Percentiles rank a stretch among this genome's conserved stretches.
phyloP scores from a whole-genome alignment of 2,113 vertebrate genomes.

The Lonchura striata region DNA sequence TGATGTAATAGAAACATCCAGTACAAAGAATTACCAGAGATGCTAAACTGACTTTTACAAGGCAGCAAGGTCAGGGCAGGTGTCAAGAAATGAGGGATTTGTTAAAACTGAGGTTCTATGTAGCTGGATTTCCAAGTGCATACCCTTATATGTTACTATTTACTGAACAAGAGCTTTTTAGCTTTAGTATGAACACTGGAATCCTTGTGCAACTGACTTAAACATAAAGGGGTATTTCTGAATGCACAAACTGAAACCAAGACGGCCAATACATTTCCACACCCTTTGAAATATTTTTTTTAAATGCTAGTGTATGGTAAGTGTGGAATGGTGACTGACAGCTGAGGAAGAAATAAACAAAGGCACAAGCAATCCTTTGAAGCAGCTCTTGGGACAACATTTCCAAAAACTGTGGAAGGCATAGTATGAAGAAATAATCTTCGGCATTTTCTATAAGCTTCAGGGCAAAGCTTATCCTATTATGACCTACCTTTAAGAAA shows the following conservation, averaged over 20 bases:
- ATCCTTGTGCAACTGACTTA: neutral
- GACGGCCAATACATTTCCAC: neutral
- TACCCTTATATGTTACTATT: neutral
- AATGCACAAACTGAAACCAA: neutral
- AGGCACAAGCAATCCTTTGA: neutral
- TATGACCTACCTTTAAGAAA: neutral
- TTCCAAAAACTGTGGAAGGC: neutral
- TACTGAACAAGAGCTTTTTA: neutral
- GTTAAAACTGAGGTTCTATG: neutral
- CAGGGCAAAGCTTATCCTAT: neutral
- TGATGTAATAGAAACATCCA: neutral
- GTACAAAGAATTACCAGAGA: neutral
- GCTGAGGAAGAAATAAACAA: neutral
- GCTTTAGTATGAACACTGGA: neutral
- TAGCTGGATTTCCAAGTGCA: neutral
- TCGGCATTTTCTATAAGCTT: neutral
- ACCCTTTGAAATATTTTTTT: neutral
- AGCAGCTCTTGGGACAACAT: neutral
- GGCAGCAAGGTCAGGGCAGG: neutral
- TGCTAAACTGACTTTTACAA: neutral
- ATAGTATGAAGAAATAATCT: neutral
- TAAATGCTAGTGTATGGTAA: neutral
- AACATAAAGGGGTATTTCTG: neutral
- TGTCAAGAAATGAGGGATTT: neutral
- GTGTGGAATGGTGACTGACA: neutral